phyloP scores from a whole-genome alignment of 2,113 vertebrate species.

The Myiagra hebetior region DNA sequence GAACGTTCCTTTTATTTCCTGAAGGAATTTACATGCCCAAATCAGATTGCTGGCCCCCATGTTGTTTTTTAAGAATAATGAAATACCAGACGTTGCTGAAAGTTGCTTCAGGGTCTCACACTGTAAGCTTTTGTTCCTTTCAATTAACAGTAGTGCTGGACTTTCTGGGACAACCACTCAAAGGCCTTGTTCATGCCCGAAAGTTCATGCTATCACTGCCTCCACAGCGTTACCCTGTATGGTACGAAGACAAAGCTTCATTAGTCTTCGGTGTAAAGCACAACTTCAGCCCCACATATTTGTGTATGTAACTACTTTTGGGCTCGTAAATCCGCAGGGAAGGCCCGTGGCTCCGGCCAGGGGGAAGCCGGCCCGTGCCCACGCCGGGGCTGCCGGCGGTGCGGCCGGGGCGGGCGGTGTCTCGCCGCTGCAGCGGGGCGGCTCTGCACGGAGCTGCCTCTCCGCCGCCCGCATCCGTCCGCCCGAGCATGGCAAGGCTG shows the following conservation, averaged over 20 bases:
- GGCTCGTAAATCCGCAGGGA: no score
- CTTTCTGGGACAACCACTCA: background rate
- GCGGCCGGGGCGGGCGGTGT: background rate
- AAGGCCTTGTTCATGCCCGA: background rate
- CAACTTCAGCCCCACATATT: background rate
- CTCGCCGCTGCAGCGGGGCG: background rate
- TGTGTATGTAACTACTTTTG: background rate
- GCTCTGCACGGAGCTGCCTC: background rate
- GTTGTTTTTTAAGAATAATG: background rate
- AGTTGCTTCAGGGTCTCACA: background rate
- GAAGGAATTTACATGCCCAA: background rate
- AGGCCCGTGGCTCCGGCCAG: background rate
- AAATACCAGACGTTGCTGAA: background rate
- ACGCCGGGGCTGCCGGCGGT: background rate
- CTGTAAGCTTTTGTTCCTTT: conserved; percentile 10
- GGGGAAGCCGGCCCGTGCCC: background rate
- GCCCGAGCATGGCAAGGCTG: no score
- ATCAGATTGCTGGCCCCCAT: background rate
- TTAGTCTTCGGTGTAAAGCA: fast-evolving
- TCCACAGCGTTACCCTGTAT: fast-evolving
- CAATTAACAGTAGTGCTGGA: background rate
- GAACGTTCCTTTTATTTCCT: background rate
- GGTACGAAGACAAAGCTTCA: background rate
- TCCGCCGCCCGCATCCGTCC: background rate
- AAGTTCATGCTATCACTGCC: background rate